Base-by-base conservation (phyloP, 1,140 invertebrate species). In the Leptinotarsa lineolata region DNA sequence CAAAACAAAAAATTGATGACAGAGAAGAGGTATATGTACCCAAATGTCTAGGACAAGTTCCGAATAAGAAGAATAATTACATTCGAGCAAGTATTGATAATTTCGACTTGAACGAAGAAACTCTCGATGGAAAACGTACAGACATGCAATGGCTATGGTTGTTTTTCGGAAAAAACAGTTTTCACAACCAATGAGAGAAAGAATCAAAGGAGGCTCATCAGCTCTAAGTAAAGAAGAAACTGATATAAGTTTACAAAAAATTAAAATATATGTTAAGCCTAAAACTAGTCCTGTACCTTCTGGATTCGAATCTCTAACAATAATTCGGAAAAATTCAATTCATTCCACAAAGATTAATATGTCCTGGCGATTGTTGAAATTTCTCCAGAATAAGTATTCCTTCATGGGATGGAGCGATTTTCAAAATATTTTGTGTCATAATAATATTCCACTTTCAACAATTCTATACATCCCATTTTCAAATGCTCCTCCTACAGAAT, bases 81-180 rank as follows among this genome's bases (percentile, higher is more conserved):
- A 71, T 71, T 16, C 69, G 39, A 24, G 69, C 69, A 24, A 71
- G 59, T 71, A 71, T 71, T 11, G 69, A 71, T 64, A 71, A 71
- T 64, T 71, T 71, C 22, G 69, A 71, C 69, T 59, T 48, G 2
- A 69, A 69, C 15, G 68, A 61, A 5, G 46, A 70, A 24, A 61
- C 46, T 13, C n/a, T 70, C 18, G 58, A 61, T 70, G 69, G 24
- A 15, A 61, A 61, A 70, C 4, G 45, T n/a, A 66, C 70, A 6
- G 65, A 5, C 70, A 72, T 45, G n/a, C 60, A 21, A 66, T 72
- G 61, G 70, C 70, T 16, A 67, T 66, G 60, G 61, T 54, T 6
- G 61, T 72, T 16, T 72, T 72, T 66, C 70, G 65, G 30, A 21
- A 70, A 60, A 70, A 70, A 70, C 21, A 24, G 18, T n/a, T 16